phyloP scores from a whole-genome alignment of 1,140 invertebrate species.

The Xylocopa sonorina region DNA sequence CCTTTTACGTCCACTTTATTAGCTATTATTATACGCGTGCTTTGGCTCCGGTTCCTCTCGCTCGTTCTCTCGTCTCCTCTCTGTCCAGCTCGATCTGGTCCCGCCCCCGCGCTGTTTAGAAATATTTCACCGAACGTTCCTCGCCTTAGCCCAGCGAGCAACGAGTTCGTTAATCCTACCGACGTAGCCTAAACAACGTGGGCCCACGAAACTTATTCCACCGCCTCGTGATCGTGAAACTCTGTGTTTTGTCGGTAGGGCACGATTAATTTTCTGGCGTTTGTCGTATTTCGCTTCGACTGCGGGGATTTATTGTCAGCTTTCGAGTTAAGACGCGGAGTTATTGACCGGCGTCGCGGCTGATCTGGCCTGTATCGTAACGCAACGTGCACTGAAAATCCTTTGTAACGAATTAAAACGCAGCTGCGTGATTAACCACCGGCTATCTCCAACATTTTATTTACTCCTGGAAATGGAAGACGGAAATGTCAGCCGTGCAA shows the following conservation, averaged over 20 bases:
- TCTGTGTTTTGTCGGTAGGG: background rate
- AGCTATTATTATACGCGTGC: constrained; percentile 81
- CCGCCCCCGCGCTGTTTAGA: constrained; percentile 76
- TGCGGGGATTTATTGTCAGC: too few species aligned
- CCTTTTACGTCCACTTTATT: constrained; percentile 78
- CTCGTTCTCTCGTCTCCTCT: background rate
- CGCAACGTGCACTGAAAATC: too few species aligned
- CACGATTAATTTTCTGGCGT: background rate
- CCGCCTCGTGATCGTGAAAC: background rate
- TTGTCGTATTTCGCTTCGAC: background rate
- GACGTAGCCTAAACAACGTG: constrained; percentile 78
- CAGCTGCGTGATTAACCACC: too few species aligned
- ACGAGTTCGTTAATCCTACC: constrained; percentile 76
- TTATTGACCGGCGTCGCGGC: too few species aligned
- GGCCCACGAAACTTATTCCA: constrained; percentile 33
- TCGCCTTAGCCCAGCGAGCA: constrained; percentile 65
- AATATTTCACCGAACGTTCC: constrained; percentile 76
- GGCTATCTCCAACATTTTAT: too few species aligned
- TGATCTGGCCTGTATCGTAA: too few species aligned
- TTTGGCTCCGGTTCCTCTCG: constrained; percentile 59
- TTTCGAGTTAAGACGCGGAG: too few species aligned
- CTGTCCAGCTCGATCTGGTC: constrained; percentile 4
- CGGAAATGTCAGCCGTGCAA: background rate
- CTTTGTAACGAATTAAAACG: too few species aligned
- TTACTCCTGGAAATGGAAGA: background rate